Conservation (phyloP, 2,797 vertebrate species). For the Podargus strigoides region DNA sequence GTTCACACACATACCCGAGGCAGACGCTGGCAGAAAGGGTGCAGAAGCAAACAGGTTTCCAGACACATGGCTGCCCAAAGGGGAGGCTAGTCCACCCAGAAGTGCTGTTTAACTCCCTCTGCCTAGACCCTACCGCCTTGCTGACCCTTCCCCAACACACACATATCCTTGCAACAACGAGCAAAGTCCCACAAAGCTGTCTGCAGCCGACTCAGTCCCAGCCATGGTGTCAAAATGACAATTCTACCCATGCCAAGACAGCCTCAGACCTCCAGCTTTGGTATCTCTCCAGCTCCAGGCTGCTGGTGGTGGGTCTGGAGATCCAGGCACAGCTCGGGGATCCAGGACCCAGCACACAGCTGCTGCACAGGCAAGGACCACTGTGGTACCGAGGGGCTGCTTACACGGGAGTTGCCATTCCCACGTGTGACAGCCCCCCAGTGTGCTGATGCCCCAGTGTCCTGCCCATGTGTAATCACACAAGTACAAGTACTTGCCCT, state of each 20-base stretch:
- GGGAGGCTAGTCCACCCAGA: not conserved
- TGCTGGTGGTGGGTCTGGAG: not conserved
- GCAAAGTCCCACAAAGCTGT: not conserved
- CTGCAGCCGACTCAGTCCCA: not conserved
- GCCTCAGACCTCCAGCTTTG: not conserved
- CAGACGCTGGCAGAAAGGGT: not conserved
- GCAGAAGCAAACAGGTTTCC: not conserved
- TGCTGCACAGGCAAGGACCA: not conserved
- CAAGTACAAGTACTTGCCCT: not conserved
- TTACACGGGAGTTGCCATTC: fast-evolving
- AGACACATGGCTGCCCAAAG: not conserved
- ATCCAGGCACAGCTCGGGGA: not conserved
- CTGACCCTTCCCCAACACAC: not conserved
- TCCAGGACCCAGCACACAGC: not conserved
- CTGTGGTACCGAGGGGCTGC: not conserved
- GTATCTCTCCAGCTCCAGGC: not conserved
- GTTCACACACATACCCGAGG: not conserved
- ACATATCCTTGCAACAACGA: not conserved
- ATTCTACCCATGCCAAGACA: not conserved
- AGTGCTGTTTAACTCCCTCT: not conserved
- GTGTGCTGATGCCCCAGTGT: fast-evolving
- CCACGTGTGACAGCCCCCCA: not conserved
- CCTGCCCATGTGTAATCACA: not conserved
- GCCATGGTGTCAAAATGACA: fast-evolving
- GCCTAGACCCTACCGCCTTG: not conserved